Percentiles rank a stretch among this genome's conserved stretches.
Evolutionary conservation across 37 sponge, comb jelly and placozoan genomes (phyloP).

Genomic region (Hexactinellida sp.): DNA sequence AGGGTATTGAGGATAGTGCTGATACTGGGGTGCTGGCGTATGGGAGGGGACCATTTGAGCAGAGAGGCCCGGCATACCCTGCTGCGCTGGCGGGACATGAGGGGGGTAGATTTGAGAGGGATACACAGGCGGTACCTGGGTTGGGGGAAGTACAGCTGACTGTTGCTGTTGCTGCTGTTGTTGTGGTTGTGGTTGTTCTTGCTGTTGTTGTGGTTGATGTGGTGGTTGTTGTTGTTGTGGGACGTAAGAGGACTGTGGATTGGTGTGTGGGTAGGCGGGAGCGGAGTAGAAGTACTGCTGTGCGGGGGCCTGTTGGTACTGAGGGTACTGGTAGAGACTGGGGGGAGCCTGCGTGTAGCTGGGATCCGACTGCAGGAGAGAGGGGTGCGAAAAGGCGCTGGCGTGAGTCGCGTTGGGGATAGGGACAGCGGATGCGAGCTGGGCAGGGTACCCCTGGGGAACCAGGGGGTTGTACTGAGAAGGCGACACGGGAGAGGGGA

Average conservation of each 20-base stretch:
- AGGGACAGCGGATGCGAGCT: not conserved
- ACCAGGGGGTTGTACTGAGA: not conserved
- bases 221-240: too few species aligned
- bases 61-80: not conserved
- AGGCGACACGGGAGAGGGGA: not conserved
- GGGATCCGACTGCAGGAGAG: not conserved
- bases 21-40: not conserved
- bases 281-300: not conserved
- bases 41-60: not conserved
- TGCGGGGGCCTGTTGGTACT: not conserved
- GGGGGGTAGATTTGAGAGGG: not conserved
- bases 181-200: too few species aligned
- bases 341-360: not conserved
- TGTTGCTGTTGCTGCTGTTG: too few species aligned
- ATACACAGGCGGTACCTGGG: not conserved
- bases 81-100: not conserved
- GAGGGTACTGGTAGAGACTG: not conserved
- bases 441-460: not conserved
- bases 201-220: too few species aligned
- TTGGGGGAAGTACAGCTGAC: too few species aligned
- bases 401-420: not conserved
- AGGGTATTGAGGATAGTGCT: not conserved
- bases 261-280: not conserved
- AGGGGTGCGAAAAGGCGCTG: not conserved
- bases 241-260: not conserved